Evolutionary conservation across 2,888 invertebrate genomes (phyloP), one percentile per base, ranked within the genome.

Genomic region (Thereva unica): DNA sequence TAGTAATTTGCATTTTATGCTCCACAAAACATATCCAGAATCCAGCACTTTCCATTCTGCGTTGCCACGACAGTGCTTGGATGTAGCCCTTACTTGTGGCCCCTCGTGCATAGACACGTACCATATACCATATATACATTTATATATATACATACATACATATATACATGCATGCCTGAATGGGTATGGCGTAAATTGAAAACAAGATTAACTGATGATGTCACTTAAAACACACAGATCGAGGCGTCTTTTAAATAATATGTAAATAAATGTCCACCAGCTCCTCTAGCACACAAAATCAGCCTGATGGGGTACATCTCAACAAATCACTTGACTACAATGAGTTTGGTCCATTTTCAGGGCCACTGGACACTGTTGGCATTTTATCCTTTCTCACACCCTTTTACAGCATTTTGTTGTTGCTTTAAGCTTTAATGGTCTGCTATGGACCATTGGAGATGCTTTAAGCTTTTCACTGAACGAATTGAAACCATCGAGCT

Each of bases 151-250:
- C 37, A 9, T 10, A 5, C 35, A 53, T 52, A n/a, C n/a, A 12
- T 49, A 49, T 12, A 49, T 4, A 7, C 37, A 9, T 10, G 8
- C 35, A 53, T 52, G 56, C 56, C 12, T 56, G 63, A 67, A 47
- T 63, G 56, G 64, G 45, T 65, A 45, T 56, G 56, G 63, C 50
- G 49, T 53, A 64, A 61, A 64, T 66, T 66, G 66, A 63, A 66
- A 68, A 66, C 64, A 40, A 66, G 66, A 68, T 68, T 68, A 68
- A 63, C 64, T 66, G 68, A 55, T 68, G 68, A 68, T 66, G 66
- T 68, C 68, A 68, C 56, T 66, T 59, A 55, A 37, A n/a, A 49
- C 35, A 9, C 9, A 41, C 23, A 38, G 9, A 49, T 41, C 40
- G 63, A 50, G 9, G 42, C 37, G 42, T 52, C 52, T 42, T 63